A percentile compares a stretch with the other conserved stretches of the same genome.
Conservation (phyloP, 1,140 invertebrate genomes). For the Zaprionus capensis region DNA sequence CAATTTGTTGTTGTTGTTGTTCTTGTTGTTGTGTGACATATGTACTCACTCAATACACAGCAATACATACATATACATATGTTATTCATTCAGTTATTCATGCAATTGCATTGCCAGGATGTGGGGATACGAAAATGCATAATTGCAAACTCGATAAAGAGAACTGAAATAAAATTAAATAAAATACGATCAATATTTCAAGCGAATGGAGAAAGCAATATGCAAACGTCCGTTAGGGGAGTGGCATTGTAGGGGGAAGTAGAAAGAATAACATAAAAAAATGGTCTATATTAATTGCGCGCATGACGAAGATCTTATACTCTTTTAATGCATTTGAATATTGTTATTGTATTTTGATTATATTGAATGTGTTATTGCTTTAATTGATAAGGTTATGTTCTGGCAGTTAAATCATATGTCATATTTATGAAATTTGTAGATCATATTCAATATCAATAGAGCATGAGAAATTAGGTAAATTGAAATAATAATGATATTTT, state of each 20-base stretch:
- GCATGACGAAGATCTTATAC: too few relatives aligned
- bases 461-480: too few relatives aligned
- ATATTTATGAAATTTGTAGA: too few relatives aligned
- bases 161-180: neutral
- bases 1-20: neutral
- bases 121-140: neutral
- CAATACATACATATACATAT: neutral
- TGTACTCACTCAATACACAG: neutral
- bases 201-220: neutral
- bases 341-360: too few relatives aligned
- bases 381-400: too few relatives aligned
- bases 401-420: too few relatives aligned
- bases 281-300: too few relatives aligned
- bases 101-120: neutral
- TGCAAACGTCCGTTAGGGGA: neutral
- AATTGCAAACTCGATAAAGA: slow-evolving; percentile 5
- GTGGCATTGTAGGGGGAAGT: neutral
- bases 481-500: too few relatives aligned
- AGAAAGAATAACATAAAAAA: neutral
- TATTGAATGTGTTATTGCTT: too few relatives aligned
- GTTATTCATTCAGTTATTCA: slow-evolving; percentile 1
- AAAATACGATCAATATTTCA: neutral
- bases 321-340: too few relatives aligned
- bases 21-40: neutral
- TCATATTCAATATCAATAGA: too few relatives aligned